Conservation (phyloP, 2,113 vertebrate species). For the Colistium nudipinnis region DNA sequence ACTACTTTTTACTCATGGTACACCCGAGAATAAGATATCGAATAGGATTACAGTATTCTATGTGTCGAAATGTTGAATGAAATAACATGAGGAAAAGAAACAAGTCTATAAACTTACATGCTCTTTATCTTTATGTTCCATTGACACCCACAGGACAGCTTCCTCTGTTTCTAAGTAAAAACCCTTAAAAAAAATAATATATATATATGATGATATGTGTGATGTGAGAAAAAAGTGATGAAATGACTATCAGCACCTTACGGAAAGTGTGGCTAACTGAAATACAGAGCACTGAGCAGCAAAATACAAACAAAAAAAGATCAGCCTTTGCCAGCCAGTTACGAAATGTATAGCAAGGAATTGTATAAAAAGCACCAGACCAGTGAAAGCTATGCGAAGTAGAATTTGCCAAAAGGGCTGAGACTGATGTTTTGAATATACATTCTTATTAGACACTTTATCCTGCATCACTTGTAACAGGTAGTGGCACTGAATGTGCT, state of each 20-base stretch:
- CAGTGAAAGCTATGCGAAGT: not conserved
- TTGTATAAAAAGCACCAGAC: no score
- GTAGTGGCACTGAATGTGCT: no score
- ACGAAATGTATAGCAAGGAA: not conserved
- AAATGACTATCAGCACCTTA: slow-evolving; percentile 8
- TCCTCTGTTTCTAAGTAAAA: slow-evolving; percentile 25
- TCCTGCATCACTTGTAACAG: no score
- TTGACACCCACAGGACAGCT: slow-evolving; percentile 5
- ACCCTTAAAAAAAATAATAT: slow-evolving; percentile 18
- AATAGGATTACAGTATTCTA: no score
- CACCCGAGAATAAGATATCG: no score
- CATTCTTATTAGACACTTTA: no score
- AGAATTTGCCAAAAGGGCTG: no score
- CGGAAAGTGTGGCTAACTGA: no score
- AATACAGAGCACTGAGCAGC: not conserved
- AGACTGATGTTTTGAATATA: no score
- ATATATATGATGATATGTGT: slow-evolving; percentile 13
- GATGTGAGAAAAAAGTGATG: slow-evolving; percentile 6
- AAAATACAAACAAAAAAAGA: not conserved
- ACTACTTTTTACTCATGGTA: not conserved
- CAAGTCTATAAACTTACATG: not conserved
- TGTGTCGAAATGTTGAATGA: not conserved
- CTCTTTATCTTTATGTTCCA: slow-evolving; percentile 26
- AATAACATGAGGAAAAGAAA: not conserved
- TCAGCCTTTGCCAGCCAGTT: not conserved